These are phyloP conservation scores for Apodemia duryi DNA, from an alignment of 2,888 invertebrate species.

Conservation along the genomic window DNA sequence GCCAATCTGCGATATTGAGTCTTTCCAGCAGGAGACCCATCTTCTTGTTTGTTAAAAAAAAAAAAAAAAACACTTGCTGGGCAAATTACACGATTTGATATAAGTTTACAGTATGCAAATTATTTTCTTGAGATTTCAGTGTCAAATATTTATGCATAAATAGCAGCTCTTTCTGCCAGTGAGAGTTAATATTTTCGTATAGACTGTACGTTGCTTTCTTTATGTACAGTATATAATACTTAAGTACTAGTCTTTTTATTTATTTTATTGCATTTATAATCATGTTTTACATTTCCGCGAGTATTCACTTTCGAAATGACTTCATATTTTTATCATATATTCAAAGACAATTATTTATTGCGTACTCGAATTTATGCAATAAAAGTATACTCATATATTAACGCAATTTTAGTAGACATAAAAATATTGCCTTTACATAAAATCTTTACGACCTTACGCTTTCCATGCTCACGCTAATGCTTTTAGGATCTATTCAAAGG, in stretches of 20 bases:
- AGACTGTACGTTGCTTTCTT: too few species aligned
- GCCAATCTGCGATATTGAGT: too few species aligned
- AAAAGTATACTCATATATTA: slow-evolving; percentile 19
- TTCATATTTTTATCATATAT: not conserved
- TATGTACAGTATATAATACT: too few species aligned
- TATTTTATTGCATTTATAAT: not conserved
- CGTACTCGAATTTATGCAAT: slow-evolving; percentile 10
- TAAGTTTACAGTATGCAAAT: too few species aligned
- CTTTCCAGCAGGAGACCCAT: too few species aligned
- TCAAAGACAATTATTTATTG: not conserved
- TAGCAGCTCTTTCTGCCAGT: too few species aligned
- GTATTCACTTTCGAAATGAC: not conserved
- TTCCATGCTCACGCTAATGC: slow-evolving; percentile 16
- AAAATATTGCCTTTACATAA: slow-evolving; percentile 23
- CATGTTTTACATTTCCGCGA: not conserved
- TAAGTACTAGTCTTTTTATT: not conserved
- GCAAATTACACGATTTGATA: too few species aligned
- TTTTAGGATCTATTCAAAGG: not conserved
- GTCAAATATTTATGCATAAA: too few species aligned
- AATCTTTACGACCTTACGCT: slow-evolving; percentile 19
- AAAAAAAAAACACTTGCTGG: too few species aligned
- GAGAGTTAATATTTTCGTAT: too few species aligned
- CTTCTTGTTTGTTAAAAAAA: too few species aligned
- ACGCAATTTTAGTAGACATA: slow-evolving; percentile 20
- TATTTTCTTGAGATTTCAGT: too few species aligned